Evolutionary conservation across 2,888 invertebrate genomes (phyloP), one percentile per base, ranked within the genome.

Genomic region (Volucella bombylans): DNA sequence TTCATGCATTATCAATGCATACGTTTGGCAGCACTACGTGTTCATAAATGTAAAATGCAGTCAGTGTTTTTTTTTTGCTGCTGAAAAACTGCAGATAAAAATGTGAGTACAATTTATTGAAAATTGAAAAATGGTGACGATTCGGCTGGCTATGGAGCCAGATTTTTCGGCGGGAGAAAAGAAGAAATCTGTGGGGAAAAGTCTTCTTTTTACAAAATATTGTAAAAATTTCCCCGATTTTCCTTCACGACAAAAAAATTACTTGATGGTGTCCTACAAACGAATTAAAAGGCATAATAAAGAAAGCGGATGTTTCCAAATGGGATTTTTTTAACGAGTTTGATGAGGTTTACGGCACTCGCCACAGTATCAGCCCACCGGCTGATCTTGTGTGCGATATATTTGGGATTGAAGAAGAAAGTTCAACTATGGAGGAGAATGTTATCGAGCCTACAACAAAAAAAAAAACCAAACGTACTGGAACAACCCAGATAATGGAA

Each of bases 321-420:
- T 54, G 31, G 54, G 54, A 54, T 50, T 50, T 50, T 54, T 54
- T 54, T 4, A 10, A 54, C 38, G 54, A 54, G 38, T 54, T 49
- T 49, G 49, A 49, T 12, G 49, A 49, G 12, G 54, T 79, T 62
- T 79, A 72, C 41, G 71, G 79, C 38, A 67, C 62, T 14, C 68
- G 77, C 9, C 72, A 86, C 71, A 72, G 59, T 45, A 72, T 81
- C 38, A 39, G 72, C 39, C 45, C 76, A 11, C 77, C 80, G 23
- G 14, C 38, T 54, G 54, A 38, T 54, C 54, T 54, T 38, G n/a
- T 54, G 54, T 54, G 54, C 54, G 23, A 54, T 38, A 54, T 54
- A 12, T 54, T 38, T 54, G 31, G 54, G 54, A 54, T 38, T n/a
- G 38, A 54, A 38, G n/a, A 54, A 38, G 12, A 54, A 38, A 38